Evolutionary conservation across 53 echinoderm and acorn worm genomes (phyloP).

Genomic region (Holothuria scabra): DNA sequence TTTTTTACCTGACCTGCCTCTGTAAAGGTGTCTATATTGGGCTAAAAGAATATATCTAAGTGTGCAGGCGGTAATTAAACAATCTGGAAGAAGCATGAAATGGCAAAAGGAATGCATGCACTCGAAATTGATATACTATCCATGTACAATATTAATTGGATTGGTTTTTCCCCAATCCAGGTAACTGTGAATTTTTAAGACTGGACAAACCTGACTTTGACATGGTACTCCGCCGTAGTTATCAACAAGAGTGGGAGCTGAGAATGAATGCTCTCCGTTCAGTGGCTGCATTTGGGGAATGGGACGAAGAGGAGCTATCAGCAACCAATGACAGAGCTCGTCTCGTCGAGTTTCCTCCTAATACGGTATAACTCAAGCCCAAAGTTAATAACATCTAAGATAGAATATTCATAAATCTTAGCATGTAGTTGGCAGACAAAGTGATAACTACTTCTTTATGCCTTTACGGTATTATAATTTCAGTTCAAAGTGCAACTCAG

Average conservation of each 20-base stretch:
- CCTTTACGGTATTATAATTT: no score
- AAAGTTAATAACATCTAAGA: not conserved
- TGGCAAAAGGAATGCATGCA: no score
- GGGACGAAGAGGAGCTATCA: conserved; percentile 79
- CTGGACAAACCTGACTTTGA: conserved; percentile 98
- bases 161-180: conserved; percentile 38
- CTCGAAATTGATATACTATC: no score
- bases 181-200: conserved; percentile 82
- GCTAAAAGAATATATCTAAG: no score
- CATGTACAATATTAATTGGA: no score
- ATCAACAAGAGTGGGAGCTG: conserved; percentile 84
- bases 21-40: not conserved
- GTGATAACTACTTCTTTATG: no score
- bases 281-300: conserved; percentile 73
- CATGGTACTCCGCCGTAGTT: conserved; percentile 82
- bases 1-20: no score
- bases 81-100: no score
- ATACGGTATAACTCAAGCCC: conserved; percentile 58
- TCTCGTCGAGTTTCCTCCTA: conserved; percentile 74
- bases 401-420: not conserved
- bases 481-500: no score
- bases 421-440: not conserved
- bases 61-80: no score
- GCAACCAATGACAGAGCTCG: conserved; percentile 80
- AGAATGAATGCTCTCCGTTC: conserved; percentile 69